Percentiles rank a stretch among this genome's conserved stretches.
Conservation (phyloP, 1,140 invertebrate species). For the Camponotus pennsylvanicus region DNA sequence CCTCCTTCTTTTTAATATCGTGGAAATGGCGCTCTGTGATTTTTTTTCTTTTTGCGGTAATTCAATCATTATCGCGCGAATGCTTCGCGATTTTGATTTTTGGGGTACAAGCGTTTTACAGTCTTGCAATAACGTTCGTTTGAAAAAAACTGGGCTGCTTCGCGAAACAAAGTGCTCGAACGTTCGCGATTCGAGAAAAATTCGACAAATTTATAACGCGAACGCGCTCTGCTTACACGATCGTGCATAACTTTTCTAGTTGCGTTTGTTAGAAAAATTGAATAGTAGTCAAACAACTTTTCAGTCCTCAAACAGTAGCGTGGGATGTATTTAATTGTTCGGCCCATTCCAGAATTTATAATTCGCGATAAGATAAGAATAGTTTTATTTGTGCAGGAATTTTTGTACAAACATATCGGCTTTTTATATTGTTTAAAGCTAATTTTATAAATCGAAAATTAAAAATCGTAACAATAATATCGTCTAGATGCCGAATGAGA, state of each 20-base stretch:
- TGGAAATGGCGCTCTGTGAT: neutral
- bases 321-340: neutral
- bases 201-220: conserved; percentile 5
- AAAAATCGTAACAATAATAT: neutral
- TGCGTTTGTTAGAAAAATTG: conserved; percentile 10
- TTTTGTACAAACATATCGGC: neutral
- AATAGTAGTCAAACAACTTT: neutral
- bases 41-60: conserved; percentile 16
- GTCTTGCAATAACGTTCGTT: conserved; percentile 1
- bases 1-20: too few relatives aligned
- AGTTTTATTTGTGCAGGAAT: neutral
- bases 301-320: neutral
- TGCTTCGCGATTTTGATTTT: neutral
- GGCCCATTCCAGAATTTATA: too few relatives aligned
- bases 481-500: neutral
- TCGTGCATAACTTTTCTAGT: too few relatives aligned
- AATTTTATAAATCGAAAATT: neutral
- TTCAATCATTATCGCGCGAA: conserved; percentile 42
- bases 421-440: neutral
- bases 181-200: neutral
- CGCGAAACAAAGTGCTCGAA: neutral
- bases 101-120: too few relatives aligned
- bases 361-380: too few relatives aligned
- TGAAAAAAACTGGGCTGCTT: neutral
- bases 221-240: neutral